phyloP scores from a whole-genome alignment of 2,797 vertebrate species.

The Hydrophis major region DNA sequence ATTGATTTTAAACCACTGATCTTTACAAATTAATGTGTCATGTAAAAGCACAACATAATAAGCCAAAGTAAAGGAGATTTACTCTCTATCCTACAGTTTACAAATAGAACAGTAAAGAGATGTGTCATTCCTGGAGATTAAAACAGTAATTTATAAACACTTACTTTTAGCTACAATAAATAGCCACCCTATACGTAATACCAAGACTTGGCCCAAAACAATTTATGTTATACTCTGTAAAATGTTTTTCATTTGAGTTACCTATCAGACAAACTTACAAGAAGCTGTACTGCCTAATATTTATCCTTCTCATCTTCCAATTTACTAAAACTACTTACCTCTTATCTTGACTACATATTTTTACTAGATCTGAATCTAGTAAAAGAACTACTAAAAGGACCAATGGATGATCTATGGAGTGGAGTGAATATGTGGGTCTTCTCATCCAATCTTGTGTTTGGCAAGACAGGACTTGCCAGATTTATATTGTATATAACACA shows the following conservation, averaged over 20 bases:
- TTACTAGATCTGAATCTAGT: background rate
- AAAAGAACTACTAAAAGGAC: background rate
- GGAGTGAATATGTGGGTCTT: background rate
- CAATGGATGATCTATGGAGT: background rate
- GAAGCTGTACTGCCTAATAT: too few species aligned
- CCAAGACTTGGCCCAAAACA: background rate
- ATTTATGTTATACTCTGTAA: background rate
- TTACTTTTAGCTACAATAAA: background rate
- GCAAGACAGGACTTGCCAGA: background rate
- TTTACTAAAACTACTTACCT: background rate
- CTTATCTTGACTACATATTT: background rate
- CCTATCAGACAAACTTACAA: background rate
- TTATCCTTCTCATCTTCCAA: background rate
- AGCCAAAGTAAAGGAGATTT: background rate
- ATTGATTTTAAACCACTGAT: background rate
- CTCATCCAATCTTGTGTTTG: conserved; percentile 10
- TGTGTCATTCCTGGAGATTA: background rate
- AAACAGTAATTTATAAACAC: background rate
- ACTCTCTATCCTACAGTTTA: background rate
- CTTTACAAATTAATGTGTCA: background rate
- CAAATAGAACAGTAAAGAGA: background rate
- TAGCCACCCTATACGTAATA: background rate
- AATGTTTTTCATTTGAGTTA: background rate
- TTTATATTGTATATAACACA: background rate
- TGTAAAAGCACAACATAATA: background rate